phyloP scores from a whole-genome alignment of 2,797 vertebrate species.

The Coregonus suidteri region DNA sequence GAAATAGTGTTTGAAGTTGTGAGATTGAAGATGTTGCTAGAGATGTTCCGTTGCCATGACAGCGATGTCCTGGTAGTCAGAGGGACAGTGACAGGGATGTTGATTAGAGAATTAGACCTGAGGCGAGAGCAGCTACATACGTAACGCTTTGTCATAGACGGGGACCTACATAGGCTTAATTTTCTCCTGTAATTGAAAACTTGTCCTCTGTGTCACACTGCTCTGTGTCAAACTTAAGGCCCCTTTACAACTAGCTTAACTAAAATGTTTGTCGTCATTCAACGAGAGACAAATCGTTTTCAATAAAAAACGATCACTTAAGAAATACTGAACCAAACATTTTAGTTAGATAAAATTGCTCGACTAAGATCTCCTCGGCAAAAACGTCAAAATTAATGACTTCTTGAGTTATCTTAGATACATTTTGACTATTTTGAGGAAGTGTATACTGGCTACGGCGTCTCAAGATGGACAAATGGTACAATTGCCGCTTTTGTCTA shows the following conservation, averaged over 20 bases:
- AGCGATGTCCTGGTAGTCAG: constrained; percentile 27
- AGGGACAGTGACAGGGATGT: constrained; percentile 34
- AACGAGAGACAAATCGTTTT: no score
- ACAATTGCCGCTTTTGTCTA: no score
- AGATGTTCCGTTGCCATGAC: constrained; percentile 48
- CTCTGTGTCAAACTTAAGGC: constrained; percentile 2
- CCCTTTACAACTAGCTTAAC: background rate
- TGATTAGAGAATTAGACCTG: constrained; percentile 33
- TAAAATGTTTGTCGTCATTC: background rate
- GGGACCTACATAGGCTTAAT: background rate
- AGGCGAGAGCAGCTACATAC: background rate
- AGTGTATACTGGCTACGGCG: no score
- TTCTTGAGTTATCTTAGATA: background rate
- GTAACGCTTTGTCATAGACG: background rate
- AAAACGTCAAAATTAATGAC: no score
- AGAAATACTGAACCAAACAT: no score
- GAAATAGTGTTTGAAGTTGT: background rate
- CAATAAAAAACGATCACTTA: no score
- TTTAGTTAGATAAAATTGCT: no score
- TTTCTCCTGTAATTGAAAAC: background rate
- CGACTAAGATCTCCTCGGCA: no score
- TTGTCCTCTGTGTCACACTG: constrained; percentile 14
- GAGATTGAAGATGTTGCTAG: constrained; percentile 16
- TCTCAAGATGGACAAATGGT: no score
- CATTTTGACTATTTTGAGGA: constrained; percentile 3